Conservation (phyloP, 2,888 invertebrate species). For the Vanessa cardui region DNA sequence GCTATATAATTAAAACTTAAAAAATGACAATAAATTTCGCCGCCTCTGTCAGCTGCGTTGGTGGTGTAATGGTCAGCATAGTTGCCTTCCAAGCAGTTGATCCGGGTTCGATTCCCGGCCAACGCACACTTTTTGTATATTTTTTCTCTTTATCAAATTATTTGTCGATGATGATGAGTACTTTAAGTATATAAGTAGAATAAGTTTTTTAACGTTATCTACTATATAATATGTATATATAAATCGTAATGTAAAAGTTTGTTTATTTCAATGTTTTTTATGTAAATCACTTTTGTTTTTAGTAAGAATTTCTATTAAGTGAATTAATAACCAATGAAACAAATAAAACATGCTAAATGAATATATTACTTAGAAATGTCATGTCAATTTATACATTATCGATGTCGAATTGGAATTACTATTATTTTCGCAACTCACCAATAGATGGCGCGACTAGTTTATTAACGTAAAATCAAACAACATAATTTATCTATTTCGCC, state of each 20-base stretch:
- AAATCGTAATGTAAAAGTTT: too few species aligned
- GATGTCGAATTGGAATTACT: background rate
- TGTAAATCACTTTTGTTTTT: too few species aligned
- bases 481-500: constrained; percentile 2
- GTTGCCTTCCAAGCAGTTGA: constrained; percentile 85
- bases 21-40: constrained; percentile 12
- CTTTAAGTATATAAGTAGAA: too few species aligned
- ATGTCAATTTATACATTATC: too few species aligned
- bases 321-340: too few species aligned
- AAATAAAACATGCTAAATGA: too few species aligned
- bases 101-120: constrained; percentile 84
- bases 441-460: constrained; percentile 46
- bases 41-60: constrained; percentile 55
- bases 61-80: constrained; percentile 85
- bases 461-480: constrained; percentile 4
- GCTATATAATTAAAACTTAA: background rate
- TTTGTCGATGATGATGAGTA: too few species aligned
- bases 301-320: too few species aligned
- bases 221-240: too few species aligned
- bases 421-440: constrained; percentile 2
- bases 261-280: too few species aligned
- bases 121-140: constrained; percentile 69
- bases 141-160: background rate
- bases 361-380: too few species aligned
- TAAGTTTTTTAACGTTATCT: too few species aligned